These are phyloP conservation scores for Drosophila paulistorum DNA, from an alignment of 1,140 invertebrate species.

Conservation along the genomic window DNA sequence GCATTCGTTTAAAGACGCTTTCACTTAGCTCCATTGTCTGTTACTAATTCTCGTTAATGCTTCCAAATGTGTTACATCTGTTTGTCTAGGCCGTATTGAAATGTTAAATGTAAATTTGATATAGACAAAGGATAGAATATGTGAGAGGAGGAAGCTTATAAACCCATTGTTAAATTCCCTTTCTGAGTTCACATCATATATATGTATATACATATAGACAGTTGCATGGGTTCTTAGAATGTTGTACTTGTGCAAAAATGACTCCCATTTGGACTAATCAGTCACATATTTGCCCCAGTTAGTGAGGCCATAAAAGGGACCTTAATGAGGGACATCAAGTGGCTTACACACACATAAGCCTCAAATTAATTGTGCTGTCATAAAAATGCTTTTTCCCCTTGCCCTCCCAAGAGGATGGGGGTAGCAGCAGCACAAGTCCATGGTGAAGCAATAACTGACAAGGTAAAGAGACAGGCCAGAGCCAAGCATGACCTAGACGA, in stretches of 20 bases:
- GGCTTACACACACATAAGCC: constrained; percentile 77
- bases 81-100: too few relatives aligned
- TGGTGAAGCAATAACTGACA: not conserved
- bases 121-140: not conserved
- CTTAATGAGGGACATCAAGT: constrained; percentile 76
- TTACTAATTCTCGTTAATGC: too few relatives aligned
- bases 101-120: too few relatives aligned
- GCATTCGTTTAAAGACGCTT: too few relatives aligned
- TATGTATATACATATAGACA: not conserved
- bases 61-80: too few relatives aligned
- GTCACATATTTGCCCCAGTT: constrained; percentile 71
- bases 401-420: constrained; percentile 10
- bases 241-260: constrained; percentile 20
- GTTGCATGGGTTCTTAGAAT: constrained; percentile 5
- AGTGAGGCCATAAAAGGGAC: constrained; percentile 67
- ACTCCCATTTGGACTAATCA: constrained; percentile 59
- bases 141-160: not conserved
- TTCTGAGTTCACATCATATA: not conserved
- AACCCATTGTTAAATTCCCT: constrained; percentile 1
- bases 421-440: not conserved
- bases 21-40: too few relatives aligned
- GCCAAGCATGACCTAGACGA: too few relatives aligned
- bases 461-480: not conserved
- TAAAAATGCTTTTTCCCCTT: constrained; percentile 72
- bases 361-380: constrained; percentile 79